These are phyloP conservation scores for Hyperopisus bebe DNA, from an alignment of 2,113 vertebrate species.

Conservation along the genomic window DNA sequence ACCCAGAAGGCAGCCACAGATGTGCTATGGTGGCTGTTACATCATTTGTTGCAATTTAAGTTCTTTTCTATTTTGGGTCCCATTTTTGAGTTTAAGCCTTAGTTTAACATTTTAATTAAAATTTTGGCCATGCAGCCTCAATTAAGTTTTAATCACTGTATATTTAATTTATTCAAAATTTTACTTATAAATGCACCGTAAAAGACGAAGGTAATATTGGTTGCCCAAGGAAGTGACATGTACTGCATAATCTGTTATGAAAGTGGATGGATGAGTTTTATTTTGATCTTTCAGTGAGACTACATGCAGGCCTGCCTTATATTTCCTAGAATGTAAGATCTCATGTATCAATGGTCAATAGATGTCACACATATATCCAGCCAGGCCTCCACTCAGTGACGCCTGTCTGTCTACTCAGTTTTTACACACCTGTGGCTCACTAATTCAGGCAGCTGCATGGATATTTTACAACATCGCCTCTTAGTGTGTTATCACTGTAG, in stretches of 20 bases:
- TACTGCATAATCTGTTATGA: neutral
- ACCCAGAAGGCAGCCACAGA: neutral
- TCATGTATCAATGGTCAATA: neutral
- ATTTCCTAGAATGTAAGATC: neutral
- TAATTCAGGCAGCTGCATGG: neutral
- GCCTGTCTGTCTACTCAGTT: neutral
- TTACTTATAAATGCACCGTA: neutral
- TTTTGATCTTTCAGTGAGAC: neutral
- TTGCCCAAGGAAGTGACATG: neutral
- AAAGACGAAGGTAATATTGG: neutral
- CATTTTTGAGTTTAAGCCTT: neutral
- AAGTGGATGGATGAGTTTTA: neutral
- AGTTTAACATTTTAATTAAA: neutral
- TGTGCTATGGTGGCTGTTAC: neutral
- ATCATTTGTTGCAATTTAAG: neutral
- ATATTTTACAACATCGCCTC: neutral
- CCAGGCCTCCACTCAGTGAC: neutral
- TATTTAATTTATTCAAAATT: neutral
- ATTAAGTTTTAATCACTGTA: neutral
- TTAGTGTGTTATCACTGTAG: neutral
- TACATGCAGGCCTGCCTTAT: neutral
- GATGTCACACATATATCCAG: neutral
- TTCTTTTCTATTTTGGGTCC: neutral
- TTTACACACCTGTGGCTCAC: neutral
- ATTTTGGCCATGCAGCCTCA: neutral